Conservation (phyloP, 2,888 invertebrate genomes). For the Apamea epomidion region DNA sequence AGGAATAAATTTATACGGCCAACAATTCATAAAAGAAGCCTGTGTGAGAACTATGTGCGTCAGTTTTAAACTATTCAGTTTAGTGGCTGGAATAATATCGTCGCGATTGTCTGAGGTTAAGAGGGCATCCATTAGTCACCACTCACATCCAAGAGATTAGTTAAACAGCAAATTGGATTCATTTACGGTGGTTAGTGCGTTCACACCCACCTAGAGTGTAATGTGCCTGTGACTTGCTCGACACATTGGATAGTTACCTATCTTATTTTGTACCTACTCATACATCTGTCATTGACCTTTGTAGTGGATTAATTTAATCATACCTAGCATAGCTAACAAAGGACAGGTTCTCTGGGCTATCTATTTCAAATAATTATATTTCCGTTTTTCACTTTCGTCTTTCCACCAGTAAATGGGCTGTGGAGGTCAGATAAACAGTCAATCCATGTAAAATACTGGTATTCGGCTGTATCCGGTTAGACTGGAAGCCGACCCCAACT, state of each 20-base stretch:
- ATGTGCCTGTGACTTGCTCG: neutral
- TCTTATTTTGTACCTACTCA: neutral
- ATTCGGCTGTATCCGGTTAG: neutral
- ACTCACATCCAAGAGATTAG: conserved; percentile 28
- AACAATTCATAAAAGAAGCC: neutral
- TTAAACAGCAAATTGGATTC: conserved; percentile 61
- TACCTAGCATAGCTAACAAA: conserved; percentile 8
- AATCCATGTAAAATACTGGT: neutral
- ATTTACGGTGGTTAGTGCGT: conserved; percentile 52
- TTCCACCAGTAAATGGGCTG: neutral
- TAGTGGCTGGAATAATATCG: conserved; percentile 21
- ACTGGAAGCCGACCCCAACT: neutral
- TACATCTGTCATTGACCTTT: neutral
- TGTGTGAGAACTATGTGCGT: neutral
- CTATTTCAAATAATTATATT: neutral
- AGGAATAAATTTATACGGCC: neutral
- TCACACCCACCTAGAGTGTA: conserved; percentile 50
- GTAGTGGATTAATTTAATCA: neutral
- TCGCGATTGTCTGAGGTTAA: conserved; percentile 48
- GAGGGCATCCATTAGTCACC: conserved; percentile 59
- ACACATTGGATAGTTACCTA: neutral
- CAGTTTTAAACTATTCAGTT: conserved; percentile 33
- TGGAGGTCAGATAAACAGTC: neutral
- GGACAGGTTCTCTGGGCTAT: neutral
- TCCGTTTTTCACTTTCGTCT: neutral